Conservation (phyloP, 64 coral and sea anemone species). For the Hydrozoanthus tunicans region DNA sequence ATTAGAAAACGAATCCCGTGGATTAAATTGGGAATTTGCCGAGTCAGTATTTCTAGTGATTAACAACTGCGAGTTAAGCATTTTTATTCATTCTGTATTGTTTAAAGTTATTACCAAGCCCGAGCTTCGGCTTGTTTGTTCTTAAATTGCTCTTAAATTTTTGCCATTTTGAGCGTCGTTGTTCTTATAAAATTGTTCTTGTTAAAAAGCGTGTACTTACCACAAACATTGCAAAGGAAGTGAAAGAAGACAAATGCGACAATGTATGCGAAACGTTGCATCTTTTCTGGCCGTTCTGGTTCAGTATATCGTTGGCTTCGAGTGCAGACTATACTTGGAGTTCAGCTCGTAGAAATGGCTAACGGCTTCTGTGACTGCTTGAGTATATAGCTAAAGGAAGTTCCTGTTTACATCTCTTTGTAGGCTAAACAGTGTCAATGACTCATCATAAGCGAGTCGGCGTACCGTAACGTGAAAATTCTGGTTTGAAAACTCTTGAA, state of each 20-base stretch:
- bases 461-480: not conserved
- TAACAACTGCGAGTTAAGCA: too few relatives aligned
- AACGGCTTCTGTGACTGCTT: not conserved
- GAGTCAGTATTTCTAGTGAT: too few relatives aligned
- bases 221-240: not conserved
- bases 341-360: not conserved
- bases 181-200: not conserved
- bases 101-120: too few relatives aligned
- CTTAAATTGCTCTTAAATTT: too few relatives aligned
- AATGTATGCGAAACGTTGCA: not conserved
- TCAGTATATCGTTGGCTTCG: not conserved
- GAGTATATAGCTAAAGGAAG: not conserved
- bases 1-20: too few relatives aligned
- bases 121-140: too few relatives aligned
- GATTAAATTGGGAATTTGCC: too few relatives aligned
- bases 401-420: not conserved
- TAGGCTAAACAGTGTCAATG: not conserved
- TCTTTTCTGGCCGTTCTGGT: not conserved
- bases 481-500: not conserved
- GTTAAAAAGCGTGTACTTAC: not conserved
- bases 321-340: not conserved
- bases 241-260: not conserved
- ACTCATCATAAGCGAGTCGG: not conserved
- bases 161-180: too few relatives aligned
- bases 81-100: too few relatives aligned